A percentile compares a stretch with the other conserved stretches of the same genome.
Evolutionary conservation across 2,797 vertebrate species (phyloP).

Genomic region (Myioborus miniatus): DNA sequence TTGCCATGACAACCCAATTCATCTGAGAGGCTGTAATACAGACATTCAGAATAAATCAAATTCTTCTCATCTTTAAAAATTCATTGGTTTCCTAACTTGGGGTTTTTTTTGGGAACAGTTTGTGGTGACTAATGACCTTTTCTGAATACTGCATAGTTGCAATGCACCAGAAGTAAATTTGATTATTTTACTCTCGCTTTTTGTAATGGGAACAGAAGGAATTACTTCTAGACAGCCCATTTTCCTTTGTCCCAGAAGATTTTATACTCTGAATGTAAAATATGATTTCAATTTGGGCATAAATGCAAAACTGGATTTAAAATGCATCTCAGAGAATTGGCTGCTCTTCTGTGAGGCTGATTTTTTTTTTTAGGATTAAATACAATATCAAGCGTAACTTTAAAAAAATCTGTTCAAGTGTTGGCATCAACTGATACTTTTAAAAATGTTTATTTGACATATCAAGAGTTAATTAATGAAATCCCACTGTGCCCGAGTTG

Average conservation of each 20-base stretch:
- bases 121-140: background rate
- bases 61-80: background rate
- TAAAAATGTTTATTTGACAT: background rate
- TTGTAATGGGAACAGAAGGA: background rate
- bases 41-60: background rate
- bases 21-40: background rate
- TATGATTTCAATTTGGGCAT: background rate
- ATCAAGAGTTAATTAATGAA: background rate
- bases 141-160: background rate
- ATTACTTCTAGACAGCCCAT: background rate
- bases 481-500: background rate
- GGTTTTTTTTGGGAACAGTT: background rate
- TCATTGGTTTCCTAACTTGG: background rate
- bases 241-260: background rate
- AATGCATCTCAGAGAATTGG: background rate
- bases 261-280: background rate
- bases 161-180: background rate
- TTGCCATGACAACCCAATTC: conserved; percentile 2
- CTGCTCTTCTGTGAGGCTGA: background rate
- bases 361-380: background rate
- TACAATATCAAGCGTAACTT: background rate
- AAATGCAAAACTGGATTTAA: background rate
- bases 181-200: background rate
- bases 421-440: background rate
- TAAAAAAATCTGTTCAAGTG: background rate